Evolutionary conservation across 2,113 vertebrate genomes (phyloP).

Genomic region (Antennarius striatus): DNA sequence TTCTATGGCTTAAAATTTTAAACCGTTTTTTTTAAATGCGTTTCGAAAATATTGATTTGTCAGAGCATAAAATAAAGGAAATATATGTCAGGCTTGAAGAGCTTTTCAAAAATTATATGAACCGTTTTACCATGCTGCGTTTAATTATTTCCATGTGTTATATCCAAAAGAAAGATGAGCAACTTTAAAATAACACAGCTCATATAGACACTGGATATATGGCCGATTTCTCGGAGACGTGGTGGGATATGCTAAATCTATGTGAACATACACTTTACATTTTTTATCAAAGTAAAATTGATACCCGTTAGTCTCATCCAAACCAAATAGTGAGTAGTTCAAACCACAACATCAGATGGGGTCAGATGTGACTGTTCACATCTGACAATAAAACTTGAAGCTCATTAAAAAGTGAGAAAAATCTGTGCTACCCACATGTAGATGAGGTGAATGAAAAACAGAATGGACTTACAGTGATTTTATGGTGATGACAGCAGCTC

Average conservation of each 20-base stretch:
- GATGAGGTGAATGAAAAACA: neutral
- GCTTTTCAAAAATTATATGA: constrained; percentile 6
- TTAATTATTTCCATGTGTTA: constrained; percentile 32
- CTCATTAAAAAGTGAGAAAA: constrained; percentile 41
- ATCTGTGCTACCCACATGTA: constrained; percentile 5
- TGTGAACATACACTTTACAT: constrained; percentile 31
- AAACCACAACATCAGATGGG: constrained; percentile 13
- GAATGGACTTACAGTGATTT: constrained; percentile 26
- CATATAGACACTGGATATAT: constrained; percentile 1
- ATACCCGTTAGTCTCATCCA: constrained; percentile 22
- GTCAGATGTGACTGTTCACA: constrained; percentile 11
- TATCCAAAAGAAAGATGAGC: constrained; percentile 33
- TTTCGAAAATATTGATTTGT: neutral
- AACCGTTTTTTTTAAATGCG: neutral
- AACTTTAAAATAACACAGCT: constrained; percentile 1
- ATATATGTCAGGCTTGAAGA: constrained; percentile 5
- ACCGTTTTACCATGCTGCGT: constrained; percentile 13
- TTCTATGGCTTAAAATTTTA: constrained; percentile 4
- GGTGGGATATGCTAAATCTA: constrained; percentile 7
- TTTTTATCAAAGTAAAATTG: constrained; percentile 29
- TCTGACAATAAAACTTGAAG: constrained; percentile 13
- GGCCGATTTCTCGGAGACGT: constrained; percentile 9
- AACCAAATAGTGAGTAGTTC: constrained; percentile 22
- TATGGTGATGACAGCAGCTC: constrained; percentile 50
- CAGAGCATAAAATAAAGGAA: neutral